Evolutionary conservation across 2,797 vertebrate species (phyloP), one percentile per base, ranked within the genome.

Genomic region (Enteromius radiatus): DNA sequence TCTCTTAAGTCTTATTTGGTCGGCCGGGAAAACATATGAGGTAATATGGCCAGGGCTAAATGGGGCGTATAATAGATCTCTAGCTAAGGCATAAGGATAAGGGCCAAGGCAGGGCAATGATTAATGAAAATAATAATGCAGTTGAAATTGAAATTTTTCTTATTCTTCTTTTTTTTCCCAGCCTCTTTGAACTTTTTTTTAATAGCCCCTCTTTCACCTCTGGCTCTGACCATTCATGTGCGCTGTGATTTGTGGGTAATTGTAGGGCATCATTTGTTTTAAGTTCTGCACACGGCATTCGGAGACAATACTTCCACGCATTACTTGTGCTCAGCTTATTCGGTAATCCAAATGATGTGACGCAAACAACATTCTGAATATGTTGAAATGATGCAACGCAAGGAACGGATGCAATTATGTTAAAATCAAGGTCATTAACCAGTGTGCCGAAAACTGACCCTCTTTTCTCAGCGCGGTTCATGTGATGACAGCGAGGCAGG

Each of bases 1-100:
- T 99, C 97, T 99, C 96, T 97, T 98, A 98, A 98, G 97, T 98
- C 97, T 97, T 99, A 99, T 98, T 99, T 98, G 97, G 97, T 97
- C 96, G 96, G 96, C 96, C 96, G 97, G 96, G 98, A 99, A 99
- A 99, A 99, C 97, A 99, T 99, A 99, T 98, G 97, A 98, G 97
- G 97, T 98, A 99, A 99, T 98, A 99, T 97, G 96, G 97, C 96
- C 95, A 89, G 91, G 93, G 94, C 96, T 97, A 99, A 99, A 99
- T 99, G 98, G 97, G 97, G 96, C 97, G 96, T 97, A 98, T 99
- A 99, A 99, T 99, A 97, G 97, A 98, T 99, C 97, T 97, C 96
- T 95, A 95, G 95, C 96, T 95, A 97, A 97, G 97, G 95, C 96
- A 96, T 98, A 96, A 97, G 96, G 96, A 97, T 96, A 96, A 96